Conservation (phyloP, 2,888 invertebrate species). For the Anoncus sp. region DNA sequence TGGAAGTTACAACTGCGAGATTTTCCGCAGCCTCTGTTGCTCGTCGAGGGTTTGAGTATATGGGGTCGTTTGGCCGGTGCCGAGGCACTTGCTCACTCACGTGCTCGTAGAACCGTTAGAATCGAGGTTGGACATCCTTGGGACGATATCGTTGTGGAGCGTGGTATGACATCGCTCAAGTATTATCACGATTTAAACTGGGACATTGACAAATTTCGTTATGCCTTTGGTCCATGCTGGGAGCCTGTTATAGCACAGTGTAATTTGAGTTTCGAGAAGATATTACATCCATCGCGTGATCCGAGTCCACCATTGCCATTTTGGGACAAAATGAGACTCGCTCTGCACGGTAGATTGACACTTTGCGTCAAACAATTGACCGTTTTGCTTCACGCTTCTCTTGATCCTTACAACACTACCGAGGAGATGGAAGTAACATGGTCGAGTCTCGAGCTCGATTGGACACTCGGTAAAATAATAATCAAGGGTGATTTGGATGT, state of each 20-base stretch:
- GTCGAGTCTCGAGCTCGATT: constrained; percentile 96
- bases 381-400: constrained; percentile 96
- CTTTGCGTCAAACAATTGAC: constrained; percentile 95
- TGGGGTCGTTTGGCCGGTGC: constrained; percentile 97
- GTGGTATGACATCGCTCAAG: constrained; percentile 97
- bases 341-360: constrained; percentile 96
- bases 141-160: constrained; percentile 91
- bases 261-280: constrained; percentile 94
- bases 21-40: constrained; percentile 97
- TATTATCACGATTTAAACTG: constrained; percentile 99
- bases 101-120: constrained; percentile 91
- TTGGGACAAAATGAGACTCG: constrained; percentile 98
- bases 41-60: constrained; percentile 92
- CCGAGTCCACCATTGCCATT: constrained; percentile 97
- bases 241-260: constrained; percentile 98
- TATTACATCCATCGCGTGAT: constrained; percentile 93
- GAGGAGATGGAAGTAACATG: constrained; percentile 99
- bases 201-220: constrained; percentile 94
- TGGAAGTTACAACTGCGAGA: constrained; percentile 97
- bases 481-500: constrained; percentile 97
- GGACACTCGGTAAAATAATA: constrained; percentile 97
- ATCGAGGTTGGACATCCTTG: constrained; percentile 95
- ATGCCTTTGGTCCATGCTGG: constrained; percentile 99
- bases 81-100: constrained; percentile 91
- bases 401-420: constrained; percentile 99